Evolutionary conservation across 2,888 invertebrate species (phyloP).

Genomic region (Ophion ventricosus): DNA sequence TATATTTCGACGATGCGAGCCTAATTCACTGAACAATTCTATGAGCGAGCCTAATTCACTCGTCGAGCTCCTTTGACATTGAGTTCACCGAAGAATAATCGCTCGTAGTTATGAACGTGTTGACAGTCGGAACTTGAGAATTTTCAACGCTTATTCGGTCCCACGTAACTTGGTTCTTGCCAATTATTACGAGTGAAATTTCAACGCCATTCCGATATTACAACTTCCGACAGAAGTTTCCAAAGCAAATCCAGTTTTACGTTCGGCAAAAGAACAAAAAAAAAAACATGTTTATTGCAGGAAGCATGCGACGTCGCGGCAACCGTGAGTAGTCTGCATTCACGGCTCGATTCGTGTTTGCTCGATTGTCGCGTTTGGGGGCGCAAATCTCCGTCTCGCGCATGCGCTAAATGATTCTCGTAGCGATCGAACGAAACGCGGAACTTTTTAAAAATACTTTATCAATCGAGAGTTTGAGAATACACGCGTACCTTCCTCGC

Average conservation of each 20-base stretch:
- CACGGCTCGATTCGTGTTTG: neutral
- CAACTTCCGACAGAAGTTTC: neutral
- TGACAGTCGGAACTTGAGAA: neutral
- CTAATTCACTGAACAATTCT: too few relatives aligned
- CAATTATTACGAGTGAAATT: neutral
- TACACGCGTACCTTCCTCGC: neutral
- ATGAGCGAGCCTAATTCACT: too few relatives aligned
- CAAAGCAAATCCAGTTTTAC: neutral
- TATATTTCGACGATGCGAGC: neutral
- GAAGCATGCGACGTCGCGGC: neutral
- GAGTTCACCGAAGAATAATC: neutral
- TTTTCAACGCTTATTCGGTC: neutral
- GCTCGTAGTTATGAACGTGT: neutral
- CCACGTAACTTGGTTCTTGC: neutral
- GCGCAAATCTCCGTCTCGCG: neutral
- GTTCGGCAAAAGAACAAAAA: neutral
- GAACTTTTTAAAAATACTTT: slow-evolving; percentile 9
- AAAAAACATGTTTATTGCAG: too few relatives aligned
- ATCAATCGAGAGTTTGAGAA: neutral
- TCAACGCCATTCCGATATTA: neutral
- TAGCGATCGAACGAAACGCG: slow-evolving; percentile 7
- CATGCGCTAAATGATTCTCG: neutral
- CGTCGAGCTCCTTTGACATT: neutral
- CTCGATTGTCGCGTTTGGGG: neutral
- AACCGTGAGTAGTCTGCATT: neutral